These are phyloP conservation scores for Pyrgus malvae DNA, from an alignment of 2,888 invertebrate species.

Conservation along the genomic window DNA sequence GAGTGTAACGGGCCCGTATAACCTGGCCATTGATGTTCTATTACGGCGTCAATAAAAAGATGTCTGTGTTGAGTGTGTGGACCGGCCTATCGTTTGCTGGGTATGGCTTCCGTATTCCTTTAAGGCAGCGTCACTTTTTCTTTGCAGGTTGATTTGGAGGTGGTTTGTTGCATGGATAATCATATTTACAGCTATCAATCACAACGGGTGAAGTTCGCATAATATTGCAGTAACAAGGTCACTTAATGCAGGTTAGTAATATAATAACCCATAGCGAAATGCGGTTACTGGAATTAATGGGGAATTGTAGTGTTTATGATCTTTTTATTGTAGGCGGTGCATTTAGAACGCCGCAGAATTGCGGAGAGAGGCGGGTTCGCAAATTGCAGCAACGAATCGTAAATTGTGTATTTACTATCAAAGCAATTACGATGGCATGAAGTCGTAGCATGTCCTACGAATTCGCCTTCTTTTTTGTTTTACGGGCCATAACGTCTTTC, in stretches of 20 bases:
- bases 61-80: conserved; percentile 23
- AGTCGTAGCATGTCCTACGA: too few relatives aligned
- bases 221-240: conserved; percentile 68
- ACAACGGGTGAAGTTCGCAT: conserved; percentile 51
- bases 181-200: conserved; percentile 54
- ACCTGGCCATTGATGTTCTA: conserved; percentile 38
- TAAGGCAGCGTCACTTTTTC: conserved; percentile 37
- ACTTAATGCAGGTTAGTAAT: conserved; percentile 50
- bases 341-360: conserved; percentile 34
- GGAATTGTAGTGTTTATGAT: conserved; percentile 35
- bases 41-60: conserved; percentile 41
- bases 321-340: conserved; percentile 12
- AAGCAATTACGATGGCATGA: background rate
- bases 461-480: too few relatives aligned
- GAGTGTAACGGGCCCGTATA: conserved; percentile 37
- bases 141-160: conserved; percentile 11
- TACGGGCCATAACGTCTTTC: too few relatives aligned
- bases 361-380: conserved; percentile 21
- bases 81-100: conserved; percentile 26
- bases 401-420: conserved; percentile 25
- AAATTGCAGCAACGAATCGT: conserved; percentile 44
- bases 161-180: conserved; percentile 42
- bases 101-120: conserved; percentile 30
- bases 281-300: conserved; percentile 40
- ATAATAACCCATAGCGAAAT: conserved; percentile 40